A percentile compares a stretch with the other conserved stretches of the same genome.
These are phyloP conservation scores for Colossoma macropomum DNA, from an alignment of 2,113 vertebrate genomes.

Conservation along the genomic window DNA sequence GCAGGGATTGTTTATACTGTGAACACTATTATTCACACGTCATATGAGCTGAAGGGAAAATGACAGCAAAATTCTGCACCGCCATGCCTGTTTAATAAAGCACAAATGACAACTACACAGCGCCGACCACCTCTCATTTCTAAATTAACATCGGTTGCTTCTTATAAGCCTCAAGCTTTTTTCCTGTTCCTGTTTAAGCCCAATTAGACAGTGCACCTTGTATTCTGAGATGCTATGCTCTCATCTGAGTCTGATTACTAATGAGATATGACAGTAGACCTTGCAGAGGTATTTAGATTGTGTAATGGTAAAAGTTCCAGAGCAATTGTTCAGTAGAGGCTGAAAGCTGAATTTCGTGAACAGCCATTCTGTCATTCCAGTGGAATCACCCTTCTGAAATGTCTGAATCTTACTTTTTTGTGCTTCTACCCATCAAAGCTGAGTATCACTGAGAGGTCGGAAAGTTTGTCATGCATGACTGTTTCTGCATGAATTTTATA, in stretches of 20 bases:
- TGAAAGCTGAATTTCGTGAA: neutral
- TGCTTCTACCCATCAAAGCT: neutral
- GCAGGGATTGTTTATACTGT: neutral
- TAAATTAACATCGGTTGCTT: conserved; percentile 27
- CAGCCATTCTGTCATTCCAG: neutral
- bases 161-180: conserved; percentile 32
- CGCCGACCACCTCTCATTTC: conserved; percentile 11
- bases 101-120: conserved; percentile 5
- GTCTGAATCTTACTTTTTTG: neutral
- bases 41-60: neutral
- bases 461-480: neutral
- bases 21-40: conserved; percentile 3
- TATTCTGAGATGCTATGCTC: conserved; percentile 28
- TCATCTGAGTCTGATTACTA: conserved; percentile 24
- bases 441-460: neutral
- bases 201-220: conserved; percentile 42
- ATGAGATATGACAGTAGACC: conserved; percentile 46
- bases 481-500: neutral
- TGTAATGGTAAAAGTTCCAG: conserved; percentile 20
- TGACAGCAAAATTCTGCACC: conserved; percentile 3
- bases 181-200: conserved; percentile 24
- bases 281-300: conserved; percentile 26
- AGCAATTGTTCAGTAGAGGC: neutral
- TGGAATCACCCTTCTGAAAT: neutral
- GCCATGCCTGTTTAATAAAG: conserved; percentile 13